Base-by-base conservation (phyloP, 2,888 invertebrate species). In the Drosophila melanosoma region DNA sequence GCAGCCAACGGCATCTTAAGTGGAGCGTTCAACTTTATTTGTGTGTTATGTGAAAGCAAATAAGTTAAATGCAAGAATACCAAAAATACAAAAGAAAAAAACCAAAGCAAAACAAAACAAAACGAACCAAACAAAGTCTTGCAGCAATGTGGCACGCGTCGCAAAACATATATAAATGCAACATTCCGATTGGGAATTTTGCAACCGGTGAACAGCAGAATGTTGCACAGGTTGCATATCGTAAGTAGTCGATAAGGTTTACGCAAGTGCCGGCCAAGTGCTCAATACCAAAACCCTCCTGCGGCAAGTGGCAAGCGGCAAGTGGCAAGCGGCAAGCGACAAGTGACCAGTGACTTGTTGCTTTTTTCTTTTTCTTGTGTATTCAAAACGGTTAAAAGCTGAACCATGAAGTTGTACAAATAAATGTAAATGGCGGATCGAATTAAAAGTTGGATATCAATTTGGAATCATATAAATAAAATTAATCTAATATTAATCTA, bases 1-100 rank as follows among this genome's bases (percentile, higher is more conserved):
- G 45, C 23, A 15, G 23, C 45, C 45, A 45, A 45, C 45, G 45
- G 66, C 62, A 69, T 58, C 85, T 84, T 71, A 84, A 84, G 57
- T 87, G 76, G 79, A 87, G 85, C 87, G 69, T 87, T 83, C 73
- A 82, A 71, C 70, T 74, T 68, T 59, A 52, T 63, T 74, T 71
- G 74, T 73, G 65, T 61, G 78, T 52, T 67, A 82, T 82, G 75
- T 67, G 73, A 76, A 64, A 76, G 57, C 76, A 79, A 52, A 38
- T 45, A 51, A 49, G 15, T 78, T 57, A 29, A 48, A 26, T 23
- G 32, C 38, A 45, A 33, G 36, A 48, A 33, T 20, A 29, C 35
- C 45, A 45, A 45, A 45, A 45, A 23, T 8, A 45, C 23, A 58
- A 64, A 20, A 59, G 49, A 33, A 48, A 38, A 35, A 35, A 36